Percentiles rank a stretch among this genome's conserved stretches.
Evolutionary conservation across 2,888 invertebrate species (phyloP).

Genomic region (Digitonthophagus gazella): DNA sequence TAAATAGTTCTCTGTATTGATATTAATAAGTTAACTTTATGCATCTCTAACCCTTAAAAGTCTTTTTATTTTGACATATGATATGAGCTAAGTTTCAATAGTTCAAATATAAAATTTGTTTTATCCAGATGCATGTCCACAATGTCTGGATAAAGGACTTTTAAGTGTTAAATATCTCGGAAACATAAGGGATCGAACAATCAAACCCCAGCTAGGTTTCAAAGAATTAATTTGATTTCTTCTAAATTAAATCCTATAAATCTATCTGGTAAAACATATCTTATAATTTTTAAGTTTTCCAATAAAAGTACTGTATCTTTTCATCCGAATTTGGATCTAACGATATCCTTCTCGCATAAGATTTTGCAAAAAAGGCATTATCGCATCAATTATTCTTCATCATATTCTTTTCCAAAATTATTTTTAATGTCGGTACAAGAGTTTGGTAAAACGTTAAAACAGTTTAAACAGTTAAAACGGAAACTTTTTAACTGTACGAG

Average conservation of each 20-base stretch:
- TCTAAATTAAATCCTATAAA: slow-evolving; percentile 51
- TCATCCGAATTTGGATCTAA: slow-evolving; percentile 32
- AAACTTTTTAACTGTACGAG: slow-evolving; percentile 54
- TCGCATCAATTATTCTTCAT: no score
- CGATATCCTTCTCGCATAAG: slow-evolving; percentile 52
- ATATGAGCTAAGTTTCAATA: no score
- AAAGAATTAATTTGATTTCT: slow-evolving; percentile 50
- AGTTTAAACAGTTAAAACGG: no score
- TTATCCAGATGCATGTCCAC: no score
- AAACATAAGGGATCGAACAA: no score
- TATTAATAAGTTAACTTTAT: no score
- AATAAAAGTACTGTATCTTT: slow-evolving; percentile 55
- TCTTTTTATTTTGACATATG: no score
- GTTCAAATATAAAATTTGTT: no score
- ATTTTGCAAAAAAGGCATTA: slow-evolving; percentile 51
- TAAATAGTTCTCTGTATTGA: no score
- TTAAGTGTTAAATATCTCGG: no score
- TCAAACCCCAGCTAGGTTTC: slow-evolving; percentile 53
- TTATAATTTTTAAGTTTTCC: slow-evolving; percentile 53
- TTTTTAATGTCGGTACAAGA: slow-evolving; percentile 50
- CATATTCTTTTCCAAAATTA: slow-evolving; percentile 49
- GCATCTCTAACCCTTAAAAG: no score
- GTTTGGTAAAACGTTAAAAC: slow-evolving; percentile 53
- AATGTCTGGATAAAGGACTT: no score
- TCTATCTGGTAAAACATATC: slow-evolving; percentile 52